Evolutionary conservation across 53 echinoderm and acorn worm species (phyloP).

Genomic region (Crossaster papposus): DNA sequence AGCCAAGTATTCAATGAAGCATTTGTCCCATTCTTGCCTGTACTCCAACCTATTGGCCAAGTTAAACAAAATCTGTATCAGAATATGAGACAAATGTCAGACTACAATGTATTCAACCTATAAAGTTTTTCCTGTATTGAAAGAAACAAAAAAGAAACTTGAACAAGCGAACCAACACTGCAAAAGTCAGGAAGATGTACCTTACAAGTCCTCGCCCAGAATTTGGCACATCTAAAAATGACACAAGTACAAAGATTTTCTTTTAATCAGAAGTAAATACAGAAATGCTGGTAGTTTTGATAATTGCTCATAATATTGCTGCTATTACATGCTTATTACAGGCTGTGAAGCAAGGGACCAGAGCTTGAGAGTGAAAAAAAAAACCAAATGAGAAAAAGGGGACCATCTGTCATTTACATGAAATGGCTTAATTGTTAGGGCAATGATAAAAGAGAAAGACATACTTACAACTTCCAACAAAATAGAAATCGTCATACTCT

Average conservation of each 20-base stretch:
- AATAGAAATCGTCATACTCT: slow-evolving; percentile 92
- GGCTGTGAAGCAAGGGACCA: no score
- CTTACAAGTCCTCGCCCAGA: slow-evolving; percentile 81
- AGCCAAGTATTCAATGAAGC: slow-evolving; percentile 74
- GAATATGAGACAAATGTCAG: no score
- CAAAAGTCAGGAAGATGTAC: slow-evolving; percentile 36
- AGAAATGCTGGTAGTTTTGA: background rate
- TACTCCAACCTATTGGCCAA: slow-evolving; percentile 77
- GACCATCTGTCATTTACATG: no score
- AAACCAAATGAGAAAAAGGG: no score
- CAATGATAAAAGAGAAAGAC: no score
- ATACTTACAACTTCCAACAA: slow-evolving; percentile 89
- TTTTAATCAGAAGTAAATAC: background rate
- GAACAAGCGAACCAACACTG: background rate
- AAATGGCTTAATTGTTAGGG: no score
- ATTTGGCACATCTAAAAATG: slow-evolving; percentile 86
- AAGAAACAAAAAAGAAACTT: background rate
- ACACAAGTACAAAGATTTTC: slow-evolving; percentile 21
- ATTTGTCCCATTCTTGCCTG: slow-evolving; percentile 88
- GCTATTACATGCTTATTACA: background rate
- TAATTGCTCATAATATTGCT: background rate
- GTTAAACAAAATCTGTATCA: background rate
- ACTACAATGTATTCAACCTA: background rate
- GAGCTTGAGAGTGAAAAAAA: no score
- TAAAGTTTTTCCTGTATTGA: background rate